Base-by-base conservation (phyloP, 2,888 invertebrate species). In the Galerucella pusilla region DNA sequence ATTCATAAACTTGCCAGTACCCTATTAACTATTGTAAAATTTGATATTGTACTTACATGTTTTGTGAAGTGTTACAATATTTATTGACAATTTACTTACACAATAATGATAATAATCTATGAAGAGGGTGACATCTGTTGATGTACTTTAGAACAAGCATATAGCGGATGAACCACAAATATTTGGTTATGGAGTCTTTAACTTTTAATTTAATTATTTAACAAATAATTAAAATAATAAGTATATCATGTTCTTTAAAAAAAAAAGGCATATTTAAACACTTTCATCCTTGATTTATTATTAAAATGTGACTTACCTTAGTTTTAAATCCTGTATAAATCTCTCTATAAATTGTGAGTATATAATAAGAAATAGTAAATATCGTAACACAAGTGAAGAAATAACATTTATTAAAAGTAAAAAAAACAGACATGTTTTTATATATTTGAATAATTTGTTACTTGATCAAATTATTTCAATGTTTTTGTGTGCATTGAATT, bases 401-500 rank as follows among this genome's bases (percentile, higher is more conserved):
- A 45, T 42, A 20, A 46, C 61, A 46, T 20, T 20, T 20, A 45
- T 73, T 52, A 59, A n/a, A 35, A 46, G 65, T 59, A 59, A 28
- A 68, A 65, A 68, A 49, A n/a, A n/a, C 61, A 67, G n/a, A 54
- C 61, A 75, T 75, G 77, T 80, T 80, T 81, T 75, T 78, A 76
- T 73, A 75, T 72, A 75, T 79, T 79, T 79, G 76, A 78, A 66
- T 68, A 42, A 77, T 72, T 74, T 78, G 79, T 80, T 81, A 74
- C 71, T 78, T 77, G 70, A 71, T 75, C 57, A 75, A 54, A 77
- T 71, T 77, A 77, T 77, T 80, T 78, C 75, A 80, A 78, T 81
- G 81, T 82, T 80, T 81, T 79, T 75, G 77, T 82, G 82, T 82
- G 82, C 80, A 80, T 77, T 75, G 67, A 77, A 77, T 79, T 80